Base-by-base conservation (phyloP, 2,797 vertebrate genomes). In the Protosalanx chinensis region DNA sequence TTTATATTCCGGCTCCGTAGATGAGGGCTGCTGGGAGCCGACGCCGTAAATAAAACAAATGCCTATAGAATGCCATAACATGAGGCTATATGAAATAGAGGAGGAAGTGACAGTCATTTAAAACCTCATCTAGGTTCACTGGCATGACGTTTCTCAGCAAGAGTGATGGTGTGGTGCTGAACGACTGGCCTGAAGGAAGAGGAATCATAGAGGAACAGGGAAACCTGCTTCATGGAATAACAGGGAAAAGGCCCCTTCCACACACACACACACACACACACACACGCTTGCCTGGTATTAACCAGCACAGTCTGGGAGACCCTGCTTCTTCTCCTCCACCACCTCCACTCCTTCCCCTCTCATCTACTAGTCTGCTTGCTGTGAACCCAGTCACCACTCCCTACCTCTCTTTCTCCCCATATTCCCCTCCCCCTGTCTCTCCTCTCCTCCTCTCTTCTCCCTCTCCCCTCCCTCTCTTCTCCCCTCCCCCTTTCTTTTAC, bases 81-180 rank as follows among this genome's bases (percentile, higher is more conserved):
- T 72, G 77, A 62, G 76, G 71, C 76, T 64, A 70, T 82, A 78
- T 83, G 74, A 81, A 85, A 85, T 82, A 77, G 79, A 81, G 80
- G 72, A 67, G 76, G 83, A 84, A 84, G 71, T 85, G 84, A 82
- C 83, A 83, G 81, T 90, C 86, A 89, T 87, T 88, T 87, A 88
- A 90, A 86, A 88, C 82, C 80, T 81, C 78, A 79, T 84, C 78
- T 84, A 81, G 79, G 74, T 78, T 72, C 60, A 76, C 76, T 85
- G 82, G 82, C 84, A 83, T 80, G 77, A 72, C 75, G 78, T 86
- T 84, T 79, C 77, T 84, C 79, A 80, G 80, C 70, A 78, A 77
- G 83, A 90, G 81, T 76, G 86, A 89, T 85, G 74, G 67, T 72
- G 81, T 67, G 68, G 81, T 46, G 41, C 41, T 12, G 80, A 80